Base-by-base conservation (phyloP, 2,888 invertebrate genomes). In the Liopterus haemorrhoidalis region DNA sequence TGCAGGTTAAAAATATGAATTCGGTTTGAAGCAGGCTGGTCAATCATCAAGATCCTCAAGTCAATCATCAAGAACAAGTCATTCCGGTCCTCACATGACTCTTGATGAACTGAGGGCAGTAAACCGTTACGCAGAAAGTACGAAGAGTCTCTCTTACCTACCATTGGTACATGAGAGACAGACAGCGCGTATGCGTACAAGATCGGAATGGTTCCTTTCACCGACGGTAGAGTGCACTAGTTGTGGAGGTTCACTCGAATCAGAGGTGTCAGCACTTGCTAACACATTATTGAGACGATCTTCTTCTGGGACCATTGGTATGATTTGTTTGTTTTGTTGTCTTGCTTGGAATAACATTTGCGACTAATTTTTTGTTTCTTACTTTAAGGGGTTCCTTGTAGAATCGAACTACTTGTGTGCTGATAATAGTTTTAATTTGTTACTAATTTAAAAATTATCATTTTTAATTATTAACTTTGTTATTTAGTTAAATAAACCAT, bases 141-240 rank as follows among this genome's bases (percentile, higher is more conserved):
- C 90, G 49, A 86, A 88, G 69, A 89, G 89, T 68, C 79, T 92
- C 61, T 87, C 89, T 60, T 92, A 88, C 70, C 76, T 93, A 62
- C 91, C 91, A 54, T 88, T 88, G 83, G 93, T 94, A 60, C 92
- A 93, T 74, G 92, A 93, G 73, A 79, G 93, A 65, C 96, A 97
- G 76, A 86, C 94, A 54, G 91, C 91, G 66, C 80, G 96, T 59
- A 93, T 97, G 91, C 82, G 90, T 67, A 93, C 94, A 55, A 82
- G 96, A 58, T 94, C 94, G 49, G 94, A 96, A 73, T 97, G 96
- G 96, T 96, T 94, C 75, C 79, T 91, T 69, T 82, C 83, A 61
- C 82, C 82, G 46, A 75, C 77, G 9, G 72, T 72, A 49, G 69
- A 69, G 46, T 69, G 69, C 54, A 59, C 65, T 15, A 68, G 67